phyloP scores from a whole-genome alignment of 2,113 vertebrate species.

The Chamaea fasciata region DNA sequence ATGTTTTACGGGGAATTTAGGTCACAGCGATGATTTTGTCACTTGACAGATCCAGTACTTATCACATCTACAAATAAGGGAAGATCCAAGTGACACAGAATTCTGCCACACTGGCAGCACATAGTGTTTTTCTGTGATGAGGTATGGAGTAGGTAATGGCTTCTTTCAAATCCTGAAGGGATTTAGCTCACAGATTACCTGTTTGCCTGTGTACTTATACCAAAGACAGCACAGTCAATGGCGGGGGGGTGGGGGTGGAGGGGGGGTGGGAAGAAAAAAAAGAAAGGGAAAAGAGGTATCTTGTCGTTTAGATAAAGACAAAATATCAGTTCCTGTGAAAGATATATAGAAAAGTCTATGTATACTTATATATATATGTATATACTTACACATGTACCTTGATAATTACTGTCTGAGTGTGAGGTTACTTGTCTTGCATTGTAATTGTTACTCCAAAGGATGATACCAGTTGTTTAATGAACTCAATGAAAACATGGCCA shows the following conservation, averaged over 20 bases:
- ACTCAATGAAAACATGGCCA: background rate
- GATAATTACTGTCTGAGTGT: background rate
- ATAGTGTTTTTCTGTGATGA: background rate
- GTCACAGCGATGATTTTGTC: constrained; percentile 16
- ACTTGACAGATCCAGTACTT: constrained; percentile 22
- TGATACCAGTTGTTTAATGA: background rate
- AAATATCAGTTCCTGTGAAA: background rate
- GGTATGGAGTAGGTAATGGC: background rate
- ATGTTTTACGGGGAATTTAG: background rate
- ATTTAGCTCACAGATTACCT: background rate
- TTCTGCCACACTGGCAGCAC: background rate
- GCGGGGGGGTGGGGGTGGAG: fast-evolving
- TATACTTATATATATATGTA: background rate
- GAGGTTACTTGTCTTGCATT: background rate
- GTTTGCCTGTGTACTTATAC: background rate
- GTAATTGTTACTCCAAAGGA: background rate
- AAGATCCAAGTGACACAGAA: background rate
- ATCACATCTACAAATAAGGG: background rate
- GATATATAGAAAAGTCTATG: background rate
- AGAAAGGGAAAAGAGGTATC: background rate
- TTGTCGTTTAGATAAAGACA: background rate
- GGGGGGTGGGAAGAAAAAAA: too few relatives aligned
- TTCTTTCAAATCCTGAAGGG: background rate
- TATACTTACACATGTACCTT: background rate
- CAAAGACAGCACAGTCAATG: background rate